phyloP scores from a whole-genome alignment of 1,140 invertebrate genomes.

The Ceratoteleas bidentatus region DNA sequence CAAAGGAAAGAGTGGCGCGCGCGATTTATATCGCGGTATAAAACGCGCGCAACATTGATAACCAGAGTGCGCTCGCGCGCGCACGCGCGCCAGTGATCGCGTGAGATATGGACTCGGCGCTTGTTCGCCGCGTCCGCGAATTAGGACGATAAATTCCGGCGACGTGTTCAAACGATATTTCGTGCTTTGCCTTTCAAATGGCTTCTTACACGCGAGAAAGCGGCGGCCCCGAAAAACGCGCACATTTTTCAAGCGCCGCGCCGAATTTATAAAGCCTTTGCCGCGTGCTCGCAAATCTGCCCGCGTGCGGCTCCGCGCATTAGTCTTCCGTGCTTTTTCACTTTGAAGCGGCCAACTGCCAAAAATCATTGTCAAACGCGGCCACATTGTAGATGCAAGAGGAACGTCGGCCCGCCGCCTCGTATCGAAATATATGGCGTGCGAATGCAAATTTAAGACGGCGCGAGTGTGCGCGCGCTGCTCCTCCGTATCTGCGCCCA shows the following conservation, averaged over 20 bases:
- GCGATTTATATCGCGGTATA: conserved; percentile 22
- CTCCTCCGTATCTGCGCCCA: conserved; percentile 18
- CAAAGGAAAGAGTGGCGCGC: conserved; percentile 6
- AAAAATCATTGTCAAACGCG: conserved; percentile 39
- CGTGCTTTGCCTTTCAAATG: conserved; percentile 6
- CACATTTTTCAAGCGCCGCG: neutral
- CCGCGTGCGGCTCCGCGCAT: conserved; percentile 3
- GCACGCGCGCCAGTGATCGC: neutral
- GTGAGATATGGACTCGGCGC: conserved; percentile 4
- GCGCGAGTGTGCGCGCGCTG: conserved; percentile 31
- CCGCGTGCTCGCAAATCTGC: conserved; percentile 25
- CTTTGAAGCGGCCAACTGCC: conserved; percentile 8
- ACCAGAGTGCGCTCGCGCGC: too few relatives aligned
- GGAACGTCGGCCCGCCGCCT: neutral
- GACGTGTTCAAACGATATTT: conserved; percentile 5
- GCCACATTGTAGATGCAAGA: conserved; percentile 27
- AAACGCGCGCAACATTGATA: neutral
- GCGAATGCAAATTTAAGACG: conserved; percentile 46
- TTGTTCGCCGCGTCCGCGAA: neutral
- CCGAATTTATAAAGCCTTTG: conserved; percentile 22
- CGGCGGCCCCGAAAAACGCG: neutral
- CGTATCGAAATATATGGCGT: conserved; percentile 38
- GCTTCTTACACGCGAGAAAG: neutral
- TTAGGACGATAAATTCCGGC: conserved; percentile 19
- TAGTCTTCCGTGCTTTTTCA: conserved; percentile 13